Conservation (phyloP, 2,113 vertebrate species). For the Lichenostomus cassidix region DNA sequence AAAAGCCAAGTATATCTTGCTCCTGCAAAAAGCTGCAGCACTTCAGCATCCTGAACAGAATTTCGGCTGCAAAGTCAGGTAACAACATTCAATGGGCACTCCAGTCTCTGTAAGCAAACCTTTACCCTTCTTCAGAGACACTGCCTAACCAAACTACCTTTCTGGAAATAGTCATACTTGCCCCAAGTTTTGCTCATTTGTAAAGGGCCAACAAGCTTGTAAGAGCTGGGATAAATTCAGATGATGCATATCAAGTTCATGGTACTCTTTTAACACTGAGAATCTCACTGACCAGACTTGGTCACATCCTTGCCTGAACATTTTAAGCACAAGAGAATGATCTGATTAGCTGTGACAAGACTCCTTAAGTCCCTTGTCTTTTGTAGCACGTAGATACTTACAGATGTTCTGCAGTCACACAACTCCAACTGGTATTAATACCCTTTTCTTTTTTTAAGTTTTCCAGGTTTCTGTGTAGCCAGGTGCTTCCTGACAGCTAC, state of each 20-base stretch:
- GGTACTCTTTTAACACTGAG: neutral
- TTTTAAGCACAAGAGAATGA: neutral
- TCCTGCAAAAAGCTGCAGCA: neutral
- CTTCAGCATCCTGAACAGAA: neutral
- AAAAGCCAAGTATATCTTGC: neutral
- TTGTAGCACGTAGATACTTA: neutral
- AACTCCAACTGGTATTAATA: neutral
- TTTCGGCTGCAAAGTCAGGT: neutral
- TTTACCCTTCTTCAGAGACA: neutral
- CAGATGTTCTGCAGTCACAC: neutral
- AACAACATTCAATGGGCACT: neutral
- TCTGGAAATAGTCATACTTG: neutral
- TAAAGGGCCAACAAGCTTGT: neutral
- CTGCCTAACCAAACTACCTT: neutral
- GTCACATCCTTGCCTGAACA: neutral
- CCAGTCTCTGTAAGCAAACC: neutral
- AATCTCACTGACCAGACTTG: neutral
- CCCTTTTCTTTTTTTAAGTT: neutral
- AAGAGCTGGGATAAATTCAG: neutral
- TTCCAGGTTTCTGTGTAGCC: neutral
- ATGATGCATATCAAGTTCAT: neutral
- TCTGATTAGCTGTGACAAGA: neutral
- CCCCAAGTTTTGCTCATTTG: neutral
- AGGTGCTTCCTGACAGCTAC: slow-evolving; percentile 45
- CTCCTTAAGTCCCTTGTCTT: neutral